phyloP scores from a whole-genome alignment of 2,113 vertebrate species.

The Hyaena hyaena region DNA sequence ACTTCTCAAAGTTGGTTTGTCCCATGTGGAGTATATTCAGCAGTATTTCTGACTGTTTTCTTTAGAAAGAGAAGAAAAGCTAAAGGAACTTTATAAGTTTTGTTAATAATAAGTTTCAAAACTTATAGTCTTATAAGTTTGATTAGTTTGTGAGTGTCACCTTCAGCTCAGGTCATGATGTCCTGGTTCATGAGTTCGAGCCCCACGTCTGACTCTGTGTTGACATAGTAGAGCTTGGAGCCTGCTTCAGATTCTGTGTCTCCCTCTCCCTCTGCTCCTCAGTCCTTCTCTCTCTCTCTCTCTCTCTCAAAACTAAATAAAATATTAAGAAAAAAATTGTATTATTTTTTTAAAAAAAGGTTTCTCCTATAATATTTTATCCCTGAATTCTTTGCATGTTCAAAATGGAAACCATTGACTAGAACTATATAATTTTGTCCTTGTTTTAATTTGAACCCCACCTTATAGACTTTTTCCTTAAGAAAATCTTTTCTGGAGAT shows the following conservation, averaged over 20 bases:
- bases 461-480: constrained; percentile 84
- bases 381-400: constrained; percentile 89
- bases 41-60: constrained; percentile 91
- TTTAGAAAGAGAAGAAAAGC: constrained; percentile 90
- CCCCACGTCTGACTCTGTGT: too few species aligned
- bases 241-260: too few species aligned
- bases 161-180: too few species aligned
- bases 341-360: constrained; percentile 35
- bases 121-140: too few species aligned
- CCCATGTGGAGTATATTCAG: constrained; percentile 88
- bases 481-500: constrained; percentile 80
- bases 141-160: too few species aligned
- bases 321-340: too few species aligned
- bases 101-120: too few species aligned
- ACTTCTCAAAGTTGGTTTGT: constrained; percentile 81
- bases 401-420: constrained; percentile 87
- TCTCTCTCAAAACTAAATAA: too few species aligned
- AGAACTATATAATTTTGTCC: constrained; percentile 86
- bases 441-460: constrained; percentile 87
- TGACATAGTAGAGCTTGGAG: too few species aligned
- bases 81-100: constrained; percentile 85
- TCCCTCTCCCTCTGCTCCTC: too few species aligned
- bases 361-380: constrained; percentile 83
- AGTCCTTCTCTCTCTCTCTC: too few species aligned
- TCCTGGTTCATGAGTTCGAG: too few species aligned